These are phyloP conservation scores for Cryptocephalus primarius DNA, from an alignment of 2,888 invertebrate genomes.

Conservation along the genomic window DNA sequence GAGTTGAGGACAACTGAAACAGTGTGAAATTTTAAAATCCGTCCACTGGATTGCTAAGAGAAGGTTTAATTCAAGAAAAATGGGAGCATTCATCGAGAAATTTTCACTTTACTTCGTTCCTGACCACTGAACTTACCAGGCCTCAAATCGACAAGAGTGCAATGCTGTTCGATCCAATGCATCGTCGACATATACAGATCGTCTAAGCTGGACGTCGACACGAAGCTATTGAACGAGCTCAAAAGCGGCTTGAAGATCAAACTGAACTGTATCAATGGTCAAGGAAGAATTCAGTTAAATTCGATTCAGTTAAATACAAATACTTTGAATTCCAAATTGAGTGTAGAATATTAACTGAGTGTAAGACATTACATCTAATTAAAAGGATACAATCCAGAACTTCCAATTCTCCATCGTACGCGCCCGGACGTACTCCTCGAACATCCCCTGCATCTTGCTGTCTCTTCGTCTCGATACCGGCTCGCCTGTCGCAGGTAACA, in stretches of 20 bases:
- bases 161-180: conserved; percentile 94
- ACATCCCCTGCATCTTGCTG: conserved; percentile 87
- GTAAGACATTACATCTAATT: neutral
- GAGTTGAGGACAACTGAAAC: conserved; percentile 85
- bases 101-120: no score
- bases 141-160: conserved; percentile 85
- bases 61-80: no score
- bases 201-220: conserved; percentile 82
- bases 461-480: conserved; percentile 84
- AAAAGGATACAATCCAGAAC: conserved; percentile 94
- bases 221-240: conserved; percentile 82
- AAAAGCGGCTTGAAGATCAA: conserved; percentile 81
- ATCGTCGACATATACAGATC: conserved; percentile 87
- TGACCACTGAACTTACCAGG: conserved; percentile 73
- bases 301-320: no score
- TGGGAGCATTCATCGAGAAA: no score
- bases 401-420: conserved; percentile 91
- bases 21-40: neutral
- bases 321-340: no score
- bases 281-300: conserved; percentile 31
- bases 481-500: conserved; percentile 91
- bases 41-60: no score
- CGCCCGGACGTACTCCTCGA: conserved; percentile 78
- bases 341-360: no score
- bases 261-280: conserved; percentile 62